Percentiles rank a stretch among this genome's conserved stretches.
Conservation (phyloP, 2,888 invertebrate species). For the Diplazon laetatorius region DNA sequence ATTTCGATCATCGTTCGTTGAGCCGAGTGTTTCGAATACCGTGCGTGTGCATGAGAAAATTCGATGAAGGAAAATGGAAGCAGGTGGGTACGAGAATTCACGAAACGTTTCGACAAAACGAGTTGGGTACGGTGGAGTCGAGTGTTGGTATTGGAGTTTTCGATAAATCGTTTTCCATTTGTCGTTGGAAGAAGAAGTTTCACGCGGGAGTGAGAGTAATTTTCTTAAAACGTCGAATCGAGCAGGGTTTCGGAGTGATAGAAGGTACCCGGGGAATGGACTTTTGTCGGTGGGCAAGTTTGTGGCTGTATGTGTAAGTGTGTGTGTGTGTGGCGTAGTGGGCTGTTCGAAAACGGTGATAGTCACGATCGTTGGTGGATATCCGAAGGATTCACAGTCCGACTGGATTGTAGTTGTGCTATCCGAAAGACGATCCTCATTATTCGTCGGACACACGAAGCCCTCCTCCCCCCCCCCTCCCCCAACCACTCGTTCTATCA, state of each 20-base stretch:
- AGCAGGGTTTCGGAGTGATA: conserved; percentile 19
- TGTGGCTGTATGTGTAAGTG: no score
- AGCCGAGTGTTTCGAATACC: background rate
- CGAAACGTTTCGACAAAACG: conserved; percentile 19
- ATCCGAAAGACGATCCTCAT: conserved; percentile 55
- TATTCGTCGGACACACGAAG: conserved; percentile 57
- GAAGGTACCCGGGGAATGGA: conserved; percentile 13
- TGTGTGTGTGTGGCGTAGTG: conserved; percentile 21
- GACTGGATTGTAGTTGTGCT: conserved; percentile 16
- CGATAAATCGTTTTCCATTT: conserved; percentile 42
- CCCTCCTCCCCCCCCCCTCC: no score
- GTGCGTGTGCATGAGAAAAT: background rate
- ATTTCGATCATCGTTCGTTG: background rate
- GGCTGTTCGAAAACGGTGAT: conserved; percentile 42
- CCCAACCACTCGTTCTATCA: conserved; percentile 28
- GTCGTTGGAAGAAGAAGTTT: conserved; percentile 25
- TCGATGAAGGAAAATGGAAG: conserved; percentile 6
- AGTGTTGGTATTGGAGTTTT: conserved; percentile 30
- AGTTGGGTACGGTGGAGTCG: conserved; percentile 3
- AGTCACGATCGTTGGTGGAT: conserved; percentile 60
- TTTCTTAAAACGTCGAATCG: conserved; percentile 62
- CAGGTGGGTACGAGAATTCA: conserved; percentile 16
- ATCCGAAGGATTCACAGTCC: conserved; percentile 48
- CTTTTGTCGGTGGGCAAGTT: conserved; percentile 50
- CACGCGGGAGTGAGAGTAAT: conserved; percentile 44